Evolutionary conservation across 1,140 invertebrate genomes (phyloP).

Genomic region (Melitaea cinxia): DNA sequence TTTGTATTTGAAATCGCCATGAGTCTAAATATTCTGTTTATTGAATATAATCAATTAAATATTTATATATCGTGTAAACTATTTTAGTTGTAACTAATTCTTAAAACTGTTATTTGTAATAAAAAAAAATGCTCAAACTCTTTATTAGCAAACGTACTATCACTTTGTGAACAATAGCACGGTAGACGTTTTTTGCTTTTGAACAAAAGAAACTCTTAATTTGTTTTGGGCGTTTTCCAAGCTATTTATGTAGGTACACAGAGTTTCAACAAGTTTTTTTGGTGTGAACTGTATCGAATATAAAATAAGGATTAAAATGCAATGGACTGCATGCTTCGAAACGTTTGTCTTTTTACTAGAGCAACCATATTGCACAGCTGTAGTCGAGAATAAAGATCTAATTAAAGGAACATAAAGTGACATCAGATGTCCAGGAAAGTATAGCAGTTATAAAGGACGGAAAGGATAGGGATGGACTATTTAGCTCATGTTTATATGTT

Average conservation of each 20-base stretch:
- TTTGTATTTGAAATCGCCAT: no score
- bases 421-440: slow-evolving; percentile 27
- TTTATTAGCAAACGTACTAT: slow-evolving; percentile 21
- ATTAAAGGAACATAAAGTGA: slow-evolving; percentile 34
- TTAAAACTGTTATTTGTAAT: slow-evolving; percentile 1
- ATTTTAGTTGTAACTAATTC: no score
- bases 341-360: slow-evolving; percentile 15
- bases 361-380: slow-evolving; percentile 35
- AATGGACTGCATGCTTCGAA: neutral
- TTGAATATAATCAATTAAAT: no score
- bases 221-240: slow-evolving; percentile 38
- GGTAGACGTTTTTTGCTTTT: slow-evolving; percentile 32
- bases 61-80: no score
- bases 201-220: slow-evolving; percentile 39
- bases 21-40: no score
- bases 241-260: slow-evolving; percentile 32
- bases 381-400: slow-evolving; percentile 34
- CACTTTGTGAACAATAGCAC: slow-evolving; percentile 29
- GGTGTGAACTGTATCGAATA: neutral
- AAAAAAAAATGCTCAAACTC: slow-evolving; percentile 5
- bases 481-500: slow-evolving; percentile 4
- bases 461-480: neutral
- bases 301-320: slow-evolving; percentile 11
- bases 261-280: neutral
- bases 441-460: slow-evolving; percentile 27